Percentiles rank a stretch among this genome's conserved stretches.
These are phyloP conservation scores for Ectobius pallidus DNA, from an alignment of 2,888 invertebrate species.

Conservation along the genomic window DNA sequence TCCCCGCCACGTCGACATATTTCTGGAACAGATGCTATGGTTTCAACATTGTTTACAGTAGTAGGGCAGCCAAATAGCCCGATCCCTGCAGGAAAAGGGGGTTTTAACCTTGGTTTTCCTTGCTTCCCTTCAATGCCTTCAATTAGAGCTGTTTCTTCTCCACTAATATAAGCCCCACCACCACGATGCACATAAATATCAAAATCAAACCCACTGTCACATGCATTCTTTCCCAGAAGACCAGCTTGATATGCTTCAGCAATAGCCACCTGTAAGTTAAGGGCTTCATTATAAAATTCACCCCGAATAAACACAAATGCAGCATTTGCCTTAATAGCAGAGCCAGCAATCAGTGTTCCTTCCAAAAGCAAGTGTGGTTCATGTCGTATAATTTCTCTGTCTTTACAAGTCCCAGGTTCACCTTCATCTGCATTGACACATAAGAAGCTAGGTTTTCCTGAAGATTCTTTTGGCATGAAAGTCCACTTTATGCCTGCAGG, in stretches of 20 bases:
- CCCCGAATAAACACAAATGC: constrained; percentile 70
- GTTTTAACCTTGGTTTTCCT: constrained; percentile 68
- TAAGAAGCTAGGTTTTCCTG: constrained; percentile 63
- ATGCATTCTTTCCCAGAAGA: constrained; percentile 65
- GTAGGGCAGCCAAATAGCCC: constrained; percentile 69
- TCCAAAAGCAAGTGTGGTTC: constrained; percentile 67
- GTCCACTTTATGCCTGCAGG: constrained; percentile 70
- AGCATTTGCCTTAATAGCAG: constrained; percentile 66
- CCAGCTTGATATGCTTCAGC: constrained; percentile 59
- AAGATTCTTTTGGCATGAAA: constrained; percentile 67
- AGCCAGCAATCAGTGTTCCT: constrained; percentile 64
- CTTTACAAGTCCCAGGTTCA: constrained; percentile 69
- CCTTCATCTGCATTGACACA: constrained; percentile 71
- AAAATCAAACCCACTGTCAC: constrained; percentile 67
- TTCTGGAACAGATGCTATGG: constrained; percentile 63
- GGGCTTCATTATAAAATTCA: constrained; percentile 69
- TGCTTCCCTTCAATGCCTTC: constrained; percentile 66
- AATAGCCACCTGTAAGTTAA: constrained; percentile 58
- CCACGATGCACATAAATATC: constrained; percentile 67
- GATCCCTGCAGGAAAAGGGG: constrained; percentile 69
- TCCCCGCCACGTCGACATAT: constrained; percentile 66
- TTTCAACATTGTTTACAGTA: constrained; percentile 70
- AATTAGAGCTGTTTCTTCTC: constrained; percentile 69
- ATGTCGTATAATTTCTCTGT: constrained; percentile 67
- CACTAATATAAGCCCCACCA: constrained; percentile 70